Evolutionary conservation across 2,113 vertebrate species (phyloP).

Genomic region (Crotalus helleri): DNA sequence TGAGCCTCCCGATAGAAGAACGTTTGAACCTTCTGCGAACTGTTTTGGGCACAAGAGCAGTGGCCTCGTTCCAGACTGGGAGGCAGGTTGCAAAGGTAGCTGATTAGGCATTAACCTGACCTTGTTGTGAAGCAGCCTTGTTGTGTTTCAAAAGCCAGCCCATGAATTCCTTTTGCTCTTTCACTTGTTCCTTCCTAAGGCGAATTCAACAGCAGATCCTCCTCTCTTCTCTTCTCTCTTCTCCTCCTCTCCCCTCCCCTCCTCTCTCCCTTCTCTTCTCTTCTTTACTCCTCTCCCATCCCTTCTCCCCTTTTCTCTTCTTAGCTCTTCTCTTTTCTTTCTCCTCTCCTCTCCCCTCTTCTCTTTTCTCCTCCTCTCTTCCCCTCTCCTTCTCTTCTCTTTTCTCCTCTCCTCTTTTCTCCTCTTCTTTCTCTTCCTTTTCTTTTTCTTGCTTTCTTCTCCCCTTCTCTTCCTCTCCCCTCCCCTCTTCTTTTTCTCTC

Average conservation of each 20-base stretch:
- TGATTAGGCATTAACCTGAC: background rate
- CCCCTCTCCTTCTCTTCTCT: background rate
- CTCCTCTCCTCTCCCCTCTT: background rate
- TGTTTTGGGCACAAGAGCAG: background rate
- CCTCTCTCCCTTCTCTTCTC: background rate
- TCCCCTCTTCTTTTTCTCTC: too few relatives aligned
- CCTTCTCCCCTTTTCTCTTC: too few relatives aligned
- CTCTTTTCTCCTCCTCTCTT: background rate
- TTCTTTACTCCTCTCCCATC: too few relatives aligned
- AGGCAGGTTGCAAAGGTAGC: background rate
- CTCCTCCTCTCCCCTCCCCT: too few relatives aligned
- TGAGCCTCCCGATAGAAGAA: background rate
- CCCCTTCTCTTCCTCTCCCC: too few relatives aligned
- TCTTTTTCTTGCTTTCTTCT: too few relatives aligned
- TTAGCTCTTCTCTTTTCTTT: too few relatives aligned
- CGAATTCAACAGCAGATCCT: background rate
- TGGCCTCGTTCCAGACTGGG: background rate
- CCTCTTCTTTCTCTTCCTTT: too few relatives aligned
- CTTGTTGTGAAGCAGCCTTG: background rate
- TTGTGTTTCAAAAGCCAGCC: background rate
- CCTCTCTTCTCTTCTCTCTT: too few relatives aligned
- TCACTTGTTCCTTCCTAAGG: background rate
- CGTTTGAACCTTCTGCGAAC: background rate
- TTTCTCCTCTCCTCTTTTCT: too few relatives aligned
- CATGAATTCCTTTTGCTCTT: background rate